A percentile compares a stretch with the other conserved stretches of the same genome.
Conservation (phyloP, 2,113 vertebrate genomes). For the Hoplias malabaricus region DNA sequence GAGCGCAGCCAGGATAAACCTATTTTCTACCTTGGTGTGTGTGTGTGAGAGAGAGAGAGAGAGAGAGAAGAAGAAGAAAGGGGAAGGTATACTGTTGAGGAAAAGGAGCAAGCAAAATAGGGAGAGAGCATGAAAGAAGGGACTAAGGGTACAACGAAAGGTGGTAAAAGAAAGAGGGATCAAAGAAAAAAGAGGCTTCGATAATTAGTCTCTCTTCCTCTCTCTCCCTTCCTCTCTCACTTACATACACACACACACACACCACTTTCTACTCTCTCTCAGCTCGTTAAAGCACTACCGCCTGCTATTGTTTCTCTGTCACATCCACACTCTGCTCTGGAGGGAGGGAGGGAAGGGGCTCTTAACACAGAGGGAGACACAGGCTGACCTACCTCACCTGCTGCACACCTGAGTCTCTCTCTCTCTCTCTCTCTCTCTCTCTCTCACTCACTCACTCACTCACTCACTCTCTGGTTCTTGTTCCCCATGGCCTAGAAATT, state of each 20-base stretch:
- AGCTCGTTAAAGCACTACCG: conserved; percentile 59
- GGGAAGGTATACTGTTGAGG: background rate
- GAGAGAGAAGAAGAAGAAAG: background rate
- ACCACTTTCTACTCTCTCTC: conserved; percentile 33
- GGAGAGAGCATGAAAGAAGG: background rate
- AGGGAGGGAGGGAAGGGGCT: conserved; percentile 37
- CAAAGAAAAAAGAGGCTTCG: conserved; percentile 38
- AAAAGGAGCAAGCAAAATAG: background rate
- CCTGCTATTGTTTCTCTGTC: conserved; percentile 66
- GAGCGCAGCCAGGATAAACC: conserved; percentile 55
- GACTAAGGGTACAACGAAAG: background rate
- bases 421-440: background rate
- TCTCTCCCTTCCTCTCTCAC: conserved; percentile 28
- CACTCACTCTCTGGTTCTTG: conserved; percentile 12
- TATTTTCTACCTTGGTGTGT: conserved; percentile 57
- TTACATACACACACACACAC: too few species aligned
- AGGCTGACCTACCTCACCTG: conserved; percentile 39
- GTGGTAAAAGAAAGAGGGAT: background rate
- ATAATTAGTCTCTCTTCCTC: conserved; percentile 62
- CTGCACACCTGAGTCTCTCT: conserved; percentile 25
- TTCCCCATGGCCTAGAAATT: conserved; percentile 26
- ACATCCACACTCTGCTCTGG: conserved; percentile 42
- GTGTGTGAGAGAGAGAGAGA: conserved; percentile 23
- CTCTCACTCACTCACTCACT: background rate
- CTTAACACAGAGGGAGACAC: conserved; percentile 24